Conservation (phyloP, 2,888 invertebrate genomes). For the Rotaria socialis region DNA sequence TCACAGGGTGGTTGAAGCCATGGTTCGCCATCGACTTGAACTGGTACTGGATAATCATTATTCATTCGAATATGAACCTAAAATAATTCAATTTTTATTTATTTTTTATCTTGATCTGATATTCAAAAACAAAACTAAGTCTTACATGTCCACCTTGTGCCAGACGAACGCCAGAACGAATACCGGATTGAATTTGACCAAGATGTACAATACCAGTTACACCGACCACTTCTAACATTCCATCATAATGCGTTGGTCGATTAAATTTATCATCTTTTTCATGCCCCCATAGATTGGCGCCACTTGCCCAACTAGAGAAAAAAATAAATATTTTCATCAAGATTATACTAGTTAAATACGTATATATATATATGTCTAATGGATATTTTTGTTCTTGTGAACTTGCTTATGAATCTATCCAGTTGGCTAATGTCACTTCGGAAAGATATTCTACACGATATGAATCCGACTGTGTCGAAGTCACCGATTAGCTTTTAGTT, state of each 20-base stretch:
- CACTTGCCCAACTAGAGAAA: slow-evolving; percentile 85
- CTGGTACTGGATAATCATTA: slow-evolving; percentile 79
- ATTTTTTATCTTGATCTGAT: slow-evolving; percentile 45
- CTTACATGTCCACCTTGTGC: slow-evolving; percentile 78
- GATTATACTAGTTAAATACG: too few relatives aligned
- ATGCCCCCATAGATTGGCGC: slow-evolving; percentile 98
- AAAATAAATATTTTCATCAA: too few relatives aligned
- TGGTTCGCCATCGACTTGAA: slow-evolving; percentile 98
- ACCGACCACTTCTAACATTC: slow-evolving; percentile 95
- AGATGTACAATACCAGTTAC: slow-evolving; percentile 97
- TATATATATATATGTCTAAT: too few relatives aligned
- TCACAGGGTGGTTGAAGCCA: slow-evolving; percentile 98
- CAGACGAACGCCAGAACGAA: slow-evolving; percentile 91
- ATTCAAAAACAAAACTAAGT: background rate
- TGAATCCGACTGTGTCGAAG: too few relatives aligned
- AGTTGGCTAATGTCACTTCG: too few relatives aligned
- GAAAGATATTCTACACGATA: too few relatives aligned
- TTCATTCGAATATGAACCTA: slow-evolving; percentile 87
- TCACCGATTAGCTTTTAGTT: too few relatives aligned
- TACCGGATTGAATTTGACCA: slow-evolving; percentile 95
- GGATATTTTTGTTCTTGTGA: too few relatives aligned
- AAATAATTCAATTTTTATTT: slow-evolving; percentile 13
- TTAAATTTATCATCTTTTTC: slow-evolving; percentile 96
- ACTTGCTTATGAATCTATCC: too few relatives aligned
- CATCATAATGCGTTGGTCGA: slow-evolving; percentile 98